Evolutionary conservation across 2,888 invertebrate genomes (phyloP).

Genomic region (Cephus sareptanus): DNA sequence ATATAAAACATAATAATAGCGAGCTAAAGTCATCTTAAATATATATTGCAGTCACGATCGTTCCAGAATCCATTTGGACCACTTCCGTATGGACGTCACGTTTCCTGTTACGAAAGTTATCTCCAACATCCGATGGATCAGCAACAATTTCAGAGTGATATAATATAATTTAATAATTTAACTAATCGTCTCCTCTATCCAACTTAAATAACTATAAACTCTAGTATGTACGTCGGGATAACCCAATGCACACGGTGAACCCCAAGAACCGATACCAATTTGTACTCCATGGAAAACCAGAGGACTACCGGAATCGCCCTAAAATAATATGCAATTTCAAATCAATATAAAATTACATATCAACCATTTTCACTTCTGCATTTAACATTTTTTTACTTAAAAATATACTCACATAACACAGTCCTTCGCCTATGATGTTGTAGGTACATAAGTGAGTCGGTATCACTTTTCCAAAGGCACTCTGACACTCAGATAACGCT

Average conservation of each 20-base stretch:
- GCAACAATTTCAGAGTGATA: background rate
- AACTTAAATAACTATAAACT: conserved; percentile 46
- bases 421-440: conserved; percentile 68
- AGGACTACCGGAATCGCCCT: conserved; percentile 40
- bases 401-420: conserved; percentile 66
- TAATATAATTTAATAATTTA: background rate
- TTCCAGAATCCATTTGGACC: too few species aligned
- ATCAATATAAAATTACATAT: background rate
- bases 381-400: background rate
- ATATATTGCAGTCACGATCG: too few species aligned
- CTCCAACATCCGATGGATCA: background rate
- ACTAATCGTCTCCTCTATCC: conserved; percentile 41
- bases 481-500: conserved; percentile 66
- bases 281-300: conserved; percentile 27
- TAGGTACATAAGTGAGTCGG: conserved; percentile 70
- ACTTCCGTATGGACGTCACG: too few species aligned
- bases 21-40: too few species aligned
- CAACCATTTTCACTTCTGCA: background rate
- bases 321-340: conserved; percentile 2
- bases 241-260: conserved; percentile 52
- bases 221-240: conserved; percentile 55
- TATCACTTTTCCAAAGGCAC: conserved; percentile 22
- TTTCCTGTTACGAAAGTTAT: background rate
- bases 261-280: conserved; percentile 57
- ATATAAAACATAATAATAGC: too few species aligned